These are phyloP conservation scores for Machimus atricapillus DNA, from an alignment of 2,888 invertebrate species.

Conservation along the genomic window DNA sequence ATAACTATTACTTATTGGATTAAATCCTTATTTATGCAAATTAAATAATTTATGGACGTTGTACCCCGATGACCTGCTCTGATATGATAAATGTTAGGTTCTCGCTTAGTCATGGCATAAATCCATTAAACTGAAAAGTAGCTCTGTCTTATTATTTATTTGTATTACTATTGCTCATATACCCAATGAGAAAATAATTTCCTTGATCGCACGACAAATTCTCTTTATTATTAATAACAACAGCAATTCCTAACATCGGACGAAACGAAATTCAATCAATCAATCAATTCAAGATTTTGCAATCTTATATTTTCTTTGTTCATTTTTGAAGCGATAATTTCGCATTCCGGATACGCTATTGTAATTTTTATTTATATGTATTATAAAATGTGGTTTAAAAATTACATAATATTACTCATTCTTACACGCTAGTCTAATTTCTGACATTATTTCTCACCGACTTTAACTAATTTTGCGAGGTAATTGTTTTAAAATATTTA, in stretches of 20 bases:
- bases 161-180: background rate
- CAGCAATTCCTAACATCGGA: background rate
- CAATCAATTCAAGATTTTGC: background rate
- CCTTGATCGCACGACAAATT: background rate
- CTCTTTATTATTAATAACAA: background rate
- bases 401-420: too few relatives aligned
- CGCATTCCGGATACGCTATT: background rate
- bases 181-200: background rate
- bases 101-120: background rate
- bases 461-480: background rate
- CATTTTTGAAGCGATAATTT: background rate
- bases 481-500: background rate
- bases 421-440: too few relatives aligned
- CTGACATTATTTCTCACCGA: too few relatives aligned
- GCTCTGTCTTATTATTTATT: background rate
- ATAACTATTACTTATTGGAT: background rate
- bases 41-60: background rate
- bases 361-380: background rate
- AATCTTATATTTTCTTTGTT: background rate
- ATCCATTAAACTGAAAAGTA: background rate
- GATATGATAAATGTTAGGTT: background rate
- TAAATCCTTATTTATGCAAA: background rate
- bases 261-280: background rate
- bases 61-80: background rate
- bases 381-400: too few relatives aligned